Conservation (phyloP, 2,797 vertebrate genomes). For the Micromesistius poutassou region DNA sequence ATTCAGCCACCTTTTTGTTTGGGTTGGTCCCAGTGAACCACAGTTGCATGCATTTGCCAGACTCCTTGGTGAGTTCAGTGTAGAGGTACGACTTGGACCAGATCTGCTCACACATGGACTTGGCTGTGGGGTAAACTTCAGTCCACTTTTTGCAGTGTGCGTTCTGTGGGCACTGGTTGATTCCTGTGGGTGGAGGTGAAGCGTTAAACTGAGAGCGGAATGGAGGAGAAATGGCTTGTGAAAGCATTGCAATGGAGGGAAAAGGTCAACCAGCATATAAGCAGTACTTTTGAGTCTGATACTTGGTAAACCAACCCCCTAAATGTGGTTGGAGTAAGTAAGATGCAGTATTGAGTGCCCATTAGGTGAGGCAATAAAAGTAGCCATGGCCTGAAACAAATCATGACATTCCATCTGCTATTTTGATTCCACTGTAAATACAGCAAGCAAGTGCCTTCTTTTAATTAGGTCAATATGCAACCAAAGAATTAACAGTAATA, state of each 20-base stretch:
- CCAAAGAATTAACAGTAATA: background rate
- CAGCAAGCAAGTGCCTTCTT: background rate
- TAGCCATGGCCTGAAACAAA: background rate
- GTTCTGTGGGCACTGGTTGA: slow-evolving; percentile 75
- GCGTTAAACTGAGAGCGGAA: background rate
- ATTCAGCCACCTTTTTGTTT: slow-evolving; percentile 78
- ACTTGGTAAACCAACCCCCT: background rate
- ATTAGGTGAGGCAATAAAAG: background rate
- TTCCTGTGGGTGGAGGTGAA: slow-evolving; percentile 56
- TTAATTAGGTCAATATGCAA: background rate
- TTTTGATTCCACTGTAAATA: background rate
- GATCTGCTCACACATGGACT: slow-evolving; percentile 85
- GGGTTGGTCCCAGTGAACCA: slow-evolving; percentile 85
- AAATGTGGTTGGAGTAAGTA: background rate
- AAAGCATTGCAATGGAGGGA: background rate
- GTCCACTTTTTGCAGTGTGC: slow-evolving; percentile 71
- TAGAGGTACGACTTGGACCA: slow-evolving; percentile 85
- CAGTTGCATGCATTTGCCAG: slow-evolving; percentile 86
- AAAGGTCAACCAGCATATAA: too few relatives aligned
- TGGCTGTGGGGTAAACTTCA: slow-evolving; percentile 69
- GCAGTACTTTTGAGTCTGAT: background rate
- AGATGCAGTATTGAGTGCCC: background rate
- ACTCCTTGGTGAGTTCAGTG: slow-evolving; percentile 67
- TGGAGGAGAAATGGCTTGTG: background rate
- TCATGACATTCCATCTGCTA: background rate